A percentile compares a stretch with the other conserved stretches of the same genome.
These are phyloP conservation scores for Sinonovacula constricta DNA, from an alignment of 1,140 invertebrate species.

Conservation along the genomic window DNA sequence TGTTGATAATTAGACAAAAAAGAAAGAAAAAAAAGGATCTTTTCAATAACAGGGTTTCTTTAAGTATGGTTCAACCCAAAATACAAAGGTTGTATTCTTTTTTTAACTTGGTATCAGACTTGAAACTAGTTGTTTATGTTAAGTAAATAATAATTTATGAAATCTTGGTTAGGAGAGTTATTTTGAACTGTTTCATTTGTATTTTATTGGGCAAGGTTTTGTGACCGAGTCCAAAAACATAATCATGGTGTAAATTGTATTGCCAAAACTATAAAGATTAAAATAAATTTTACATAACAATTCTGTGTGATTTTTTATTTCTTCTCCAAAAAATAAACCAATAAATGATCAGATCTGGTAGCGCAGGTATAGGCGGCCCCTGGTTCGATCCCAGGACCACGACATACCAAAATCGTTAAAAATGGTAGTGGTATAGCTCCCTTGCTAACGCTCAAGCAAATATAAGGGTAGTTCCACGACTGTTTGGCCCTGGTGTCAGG, in stretches of 20 bases:
- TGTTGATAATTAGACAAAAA: not conserved
- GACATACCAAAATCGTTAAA: no score
- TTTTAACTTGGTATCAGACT: not conserved
- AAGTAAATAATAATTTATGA: conserved; percentile 45
- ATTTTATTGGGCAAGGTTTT: conserved; percentile 41
- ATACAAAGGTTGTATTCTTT: no score
- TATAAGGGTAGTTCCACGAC: no score
- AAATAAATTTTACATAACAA: conserved; percentile 54
- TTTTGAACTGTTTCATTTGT: conserved; percentile 45
- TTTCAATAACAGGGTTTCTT: not conserved
- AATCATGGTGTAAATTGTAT: conserved; percentile 54
- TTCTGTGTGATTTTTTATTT: not conserved
- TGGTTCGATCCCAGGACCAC: no score
- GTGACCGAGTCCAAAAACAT: conserved; percentile 4
- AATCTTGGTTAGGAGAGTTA: conserved; percentile 52
- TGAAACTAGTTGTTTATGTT: conserved; percentile 33
- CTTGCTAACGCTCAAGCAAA: no score
- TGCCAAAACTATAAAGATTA: conserved; percentile 56
- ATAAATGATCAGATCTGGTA: no score
- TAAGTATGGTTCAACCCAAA: not conserved
- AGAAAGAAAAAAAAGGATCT: not conserved
- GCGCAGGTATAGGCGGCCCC: no score
- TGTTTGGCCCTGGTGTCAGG: no score
- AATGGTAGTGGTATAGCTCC: no score
- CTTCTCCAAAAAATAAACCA: no score